phyloP scores from a whole-genome alignment of 2,113 vertebrate genomes.

The human (Homo sapiens) region GRCh38 chr6:14149501-14150000 shows the following conservation, averaged over 20 bases:
- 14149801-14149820: conserved; percentile 35
- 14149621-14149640: conserved; percentile 48
- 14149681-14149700: conserved; percentile 34
- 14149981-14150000: background rate
- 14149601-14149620: background rate
- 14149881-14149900: background rate
- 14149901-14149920: background rate
- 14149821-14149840: conserved; percentile 9
- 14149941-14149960: background rate
- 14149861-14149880: background rate
- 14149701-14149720: conserved; percentile 54
- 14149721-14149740: conserved; percentile 15
- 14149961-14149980: background rate
- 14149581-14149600: background rate
- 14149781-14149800: background rate
- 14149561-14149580: background rate
- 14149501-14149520: background rate
- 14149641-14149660: conserved; percentile 30
- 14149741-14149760: background rate
- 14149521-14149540: background rate
- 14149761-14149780: background rate
- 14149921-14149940: background rate
- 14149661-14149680: conserved; percentile 39
- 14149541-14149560: background rate
- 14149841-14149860: background rate